Conservation (phyloP, 2,113 vertebrate genomes). For the Cyphomyrus plagiostoma region DNA sequence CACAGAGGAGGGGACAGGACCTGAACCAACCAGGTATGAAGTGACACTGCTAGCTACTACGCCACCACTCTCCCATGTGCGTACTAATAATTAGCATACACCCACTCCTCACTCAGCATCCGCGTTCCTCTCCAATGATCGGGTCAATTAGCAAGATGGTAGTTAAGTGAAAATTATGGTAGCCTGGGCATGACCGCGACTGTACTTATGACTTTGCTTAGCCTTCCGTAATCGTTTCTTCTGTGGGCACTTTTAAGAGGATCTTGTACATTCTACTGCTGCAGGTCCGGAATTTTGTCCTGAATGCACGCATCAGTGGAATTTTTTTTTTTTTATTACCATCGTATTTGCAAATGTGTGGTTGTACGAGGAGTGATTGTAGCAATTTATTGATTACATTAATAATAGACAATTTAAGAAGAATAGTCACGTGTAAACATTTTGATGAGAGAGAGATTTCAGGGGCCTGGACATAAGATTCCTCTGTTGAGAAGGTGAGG, state of each 20-base stretch:
- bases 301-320: neutral
- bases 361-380: neutral
- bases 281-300: neutral
- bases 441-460: conserved; percentile 47
- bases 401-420: neutral
- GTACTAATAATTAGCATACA: neutral
- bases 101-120: neutral
- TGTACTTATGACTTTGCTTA: neutral
- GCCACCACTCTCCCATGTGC: neutral
- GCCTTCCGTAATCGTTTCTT: neutral
- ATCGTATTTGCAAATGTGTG: neutral
- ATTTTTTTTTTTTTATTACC: neutral
- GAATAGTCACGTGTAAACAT: neutral
- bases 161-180: neutral
- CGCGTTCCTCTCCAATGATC: neutral
- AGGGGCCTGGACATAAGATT: conserved; percentile 46
- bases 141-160: neutral
- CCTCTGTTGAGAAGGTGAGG: conserved; percentile 47
- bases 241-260: neutral
- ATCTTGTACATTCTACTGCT: neutral
- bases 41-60: neutral
- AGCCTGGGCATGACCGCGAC: neutral
- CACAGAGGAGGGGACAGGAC: neutral
- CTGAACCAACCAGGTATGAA: neutral
- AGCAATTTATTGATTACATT: neutral